Evolutionary conservation across 2,888 invertebrate species (phyloP).

Genomic region (Tholera decimalis): DNA sequence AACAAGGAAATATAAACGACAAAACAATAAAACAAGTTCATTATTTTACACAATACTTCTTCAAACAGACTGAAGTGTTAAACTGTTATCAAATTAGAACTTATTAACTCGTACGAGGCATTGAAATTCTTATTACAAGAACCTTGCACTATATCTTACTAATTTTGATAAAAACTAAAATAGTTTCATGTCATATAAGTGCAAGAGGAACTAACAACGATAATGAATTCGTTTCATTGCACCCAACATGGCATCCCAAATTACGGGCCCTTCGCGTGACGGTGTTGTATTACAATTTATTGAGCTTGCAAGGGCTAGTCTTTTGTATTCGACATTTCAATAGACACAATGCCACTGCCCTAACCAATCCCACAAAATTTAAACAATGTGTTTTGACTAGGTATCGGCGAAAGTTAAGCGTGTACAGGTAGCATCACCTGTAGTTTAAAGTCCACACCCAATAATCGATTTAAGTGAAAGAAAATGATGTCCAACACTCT

Average conservation of each 20-base stretch:
- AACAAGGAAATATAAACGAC: conserved; percentile 10
- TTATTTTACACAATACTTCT: conserved; percentile 10
- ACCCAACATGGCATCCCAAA: conserved; percentile 63
- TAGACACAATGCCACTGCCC: conserved; percentile 77
- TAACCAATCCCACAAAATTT: conserved; percentile 79
- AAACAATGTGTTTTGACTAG: conserved; percentile 74
- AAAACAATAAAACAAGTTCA: conserved; percentile 8
- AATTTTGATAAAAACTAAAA: conserved; percentile 33
- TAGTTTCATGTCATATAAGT: conserved; percentile 41
- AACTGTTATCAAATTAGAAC: conserved; percentile 48
- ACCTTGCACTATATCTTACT: conserved; percentile 16
- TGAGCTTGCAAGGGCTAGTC: conserved; percentile 73
- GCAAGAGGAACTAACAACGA: conserved; percentile 47
- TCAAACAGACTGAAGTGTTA: conserved; percentile 18
- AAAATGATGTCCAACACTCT: conserved; percentile 31
- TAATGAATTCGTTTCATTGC: conserved; percentile 59
- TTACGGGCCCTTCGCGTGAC: conserved; percentile 78
- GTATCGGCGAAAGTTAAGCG: conserved; percentile 69
- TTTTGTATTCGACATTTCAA: conserved; percentile 79
- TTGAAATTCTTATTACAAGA: conserved; percentile 30
- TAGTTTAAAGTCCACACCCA: conserved; percentile 22
- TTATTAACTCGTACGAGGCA: conserved; percentile 35
- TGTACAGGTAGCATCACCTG: conserved; percentile 57
- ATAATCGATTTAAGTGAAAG: conserved; percentile 33
- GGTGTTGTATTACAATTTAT: conserved; percentile 78